Percentiles rank a stretch among this genome's conserved stretches.
Evolutionary conservation across 2,113 vertebrate species (phyloP).

Genomic region (Zapus hudsonius): DNA sequence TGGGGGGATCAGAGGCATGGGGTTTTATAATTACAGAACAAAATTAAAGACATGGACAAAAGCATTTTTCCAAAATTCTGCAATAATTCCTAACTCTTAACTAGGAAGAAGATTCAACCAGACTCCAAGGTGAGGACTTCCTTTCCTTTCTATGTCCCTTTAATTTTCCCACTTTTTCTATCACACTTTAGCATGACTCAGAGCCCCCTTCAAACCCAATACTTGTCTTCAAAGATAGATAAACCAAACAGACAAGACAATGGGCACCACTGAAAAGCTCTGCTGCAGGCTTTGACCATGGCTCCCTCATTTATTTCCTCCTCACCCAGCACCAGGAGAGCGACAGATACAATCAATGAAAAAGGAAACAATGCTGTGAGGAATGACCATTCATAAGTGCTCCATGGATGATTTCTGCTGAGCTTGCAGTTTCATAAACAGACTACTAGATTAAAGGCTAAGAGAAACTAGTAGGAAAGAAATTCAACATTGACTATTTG

Average conservation of each 20-base stretch:
- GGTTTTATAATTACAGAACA: too few relatives aligned
- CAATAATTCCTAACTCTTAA: neutral
- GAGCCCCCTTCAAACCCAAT: neutral
- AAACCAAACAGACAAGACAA: neutral
- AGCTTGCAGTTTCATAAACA: neutral
- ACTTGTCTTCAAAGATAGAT: neutral
- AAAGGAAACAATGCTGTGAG: neutral
- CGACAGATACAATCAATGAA: too few relatives aligned
- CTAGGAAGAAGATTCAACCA: neutral
- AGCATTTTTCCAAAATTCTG: too few relatives aligned
- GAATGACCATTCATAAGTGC: neutral
- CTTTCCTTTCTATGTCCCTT: neutral
- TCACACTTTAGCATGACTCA: neutral
- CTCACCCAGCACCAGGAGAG: neutral
- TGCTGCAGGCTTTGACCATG: neutral
- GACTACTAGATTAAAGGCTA: neutral
- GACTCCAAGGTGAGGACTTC: neutral
- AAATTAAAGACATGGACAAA: too few relatives aligned
- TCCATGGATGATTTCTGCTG: neutral
- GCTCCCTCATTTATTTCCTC: neutral
- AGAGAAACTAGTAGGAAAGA: neutral
- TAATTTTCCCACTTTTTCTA: neutral
- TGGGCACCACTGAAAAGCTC: neutral
- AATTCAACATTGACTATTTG: neutral
- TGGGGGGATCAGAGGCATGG: too few relatives aligned